phyloP scores from a whole-genome alignment of 2,797 vertebrate species.

The Rousettus madagascariensis region DNA sequence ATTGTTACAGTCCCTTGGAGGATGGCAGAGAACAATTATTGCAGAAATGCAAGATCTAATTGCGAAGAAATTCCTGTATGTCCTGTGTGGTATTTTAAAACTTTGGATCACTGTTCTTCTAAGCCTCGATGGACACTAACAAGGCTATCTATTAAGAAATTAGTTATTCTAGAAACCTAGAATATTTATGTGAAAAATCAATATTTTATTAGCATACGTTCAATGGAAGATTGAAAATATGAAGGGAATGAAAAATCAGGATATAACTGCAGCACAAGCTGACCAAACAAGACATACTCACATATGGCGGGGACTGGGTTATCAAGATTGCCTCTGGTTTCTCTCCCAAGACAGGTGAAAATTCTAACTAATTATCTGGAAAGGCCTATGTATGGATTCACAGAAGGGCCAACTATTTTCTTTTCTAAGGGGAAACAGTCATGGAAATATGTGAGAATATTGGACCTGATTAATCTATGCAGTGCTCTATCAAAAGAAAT shows the following conservation, averaged over 20 bases:
- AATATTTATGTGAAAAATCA: background rate
- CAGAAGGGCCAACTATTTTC: background rate
- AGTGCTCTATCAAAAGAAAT: background rate
- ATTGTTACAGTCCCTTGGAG: background rate
- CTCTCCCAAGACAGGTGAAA: background rate
- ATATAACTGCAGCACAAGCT: background rate
- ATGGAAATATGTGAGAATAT: background rate
- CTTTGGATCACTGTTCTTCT: background rate
- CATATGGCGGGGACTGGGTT: background rate
- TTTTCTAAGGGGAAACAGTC: background rate
- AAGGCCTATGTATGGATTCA: background rate
- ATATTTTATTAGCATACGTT: background rate
- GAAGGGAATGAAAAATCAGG: background rate
- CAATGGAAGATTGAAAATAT: background rate
- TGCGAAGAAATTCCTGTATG: background rate
- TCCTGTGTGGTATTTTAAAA: background rate
- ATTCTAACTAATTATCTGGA: background rate
- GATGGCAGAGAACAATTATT: background rate
- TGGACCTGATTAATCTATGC: background rate
- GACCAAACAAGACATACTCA: background rate
- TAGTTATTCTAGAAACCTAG: background rate
- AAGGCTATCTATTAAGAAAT: slow-evolving; percentile 14
- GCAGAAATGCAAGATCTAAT: slow-evolving; percentile 6
- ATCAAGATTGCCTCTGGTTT: background rate
- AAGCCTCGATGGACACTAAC: background rate